Base-by-base conservation (phyloP, 2,113 vertebrate species). In the Phocoena sinus region DNA sequence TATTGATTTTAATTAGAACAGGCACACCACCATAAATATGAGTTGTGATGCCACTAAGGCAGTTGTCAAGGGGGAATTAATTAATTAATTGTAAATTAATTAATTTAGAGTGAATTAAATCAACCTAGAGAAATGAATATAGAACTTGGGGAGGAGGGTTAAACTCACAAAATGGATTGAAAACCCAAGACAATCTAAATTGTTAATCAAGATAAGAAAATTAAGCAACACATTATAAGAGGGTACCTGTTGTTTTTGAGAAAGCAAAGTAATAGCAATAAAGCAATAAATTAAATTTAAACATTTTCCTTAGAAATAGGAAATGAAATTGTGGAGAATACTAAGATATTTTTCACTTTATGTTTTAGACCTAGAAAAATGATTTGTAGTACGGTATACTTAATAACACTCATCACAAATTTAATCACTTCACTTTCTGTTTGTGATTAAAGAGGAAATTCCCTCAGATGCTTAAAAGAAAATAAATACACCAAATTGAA, bases 1-100 rank as follows among this genome's bases (percentile, higher is more conserved):
- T 98, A 98, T 95, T 98, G 88, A 98, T 98, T 98, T 98, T 98
- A 98, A 98, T 98, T 98, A 97, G 89, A 97, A 92, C 70, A 77
- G 83, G 38, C 84, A 97, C 44, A 86, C 94, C 80, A 94, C 89
- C 89, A 97, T 97, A 98, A 98, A 98, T 97, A 97, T 96, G 94
- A 98, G 71, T 97, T 98, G 96, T 94, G 92, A 97, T 97, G 91
- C 87, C 85, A 98, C 80, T 96, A 98, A 98, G 97, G 88, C 25
- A 97, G 96, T 94, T 98, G 90, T 95, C 97, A 94, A 62, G 9
- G 94, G 97, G 91, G 95, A 67, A 97, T 98, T 98, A 98, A 98
- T 98, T 98, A 98, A 98, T 98, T 98, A 98, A 98, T 98, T 95
- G 63, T 95, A 96, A 97, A 97, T 97, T 98, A 98, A 98, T 98